These are phyloP conservation scores for Calcarius lapponicus DNA, from an alignment of 2,797 vertebrate species.

Conservation along the genomic window DNA sequence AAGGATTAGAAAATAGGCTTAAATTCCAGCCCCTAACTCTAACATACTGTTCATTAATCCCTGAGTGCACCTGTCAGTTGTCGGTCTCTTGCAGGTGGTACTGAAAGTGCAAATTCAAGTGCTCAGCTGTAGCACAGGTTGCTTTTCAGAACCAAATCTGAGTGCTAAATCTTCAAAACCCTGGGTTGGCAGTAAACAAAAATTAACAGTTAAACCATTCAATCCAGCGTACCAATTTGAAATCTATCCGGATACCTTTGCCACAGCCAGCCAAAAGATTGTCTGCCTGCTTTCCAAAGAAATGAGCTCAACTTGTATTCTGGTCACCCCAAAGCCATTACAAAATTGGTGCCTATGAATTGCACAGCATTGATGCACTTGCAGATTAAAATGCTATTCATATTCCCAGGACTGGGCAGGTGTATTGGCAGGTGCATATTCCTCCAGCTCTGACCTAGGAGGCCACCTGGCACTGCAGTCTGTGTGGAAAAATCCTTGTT, in stretches of 20 bases:
- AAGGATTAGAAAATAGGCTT: slow-evolving; percentile 51
- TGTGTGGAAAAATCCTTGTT: not conserved
- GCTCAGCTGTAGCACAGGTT: slow-evolving; percentile 13
- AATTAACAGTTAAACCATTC: not conserved
- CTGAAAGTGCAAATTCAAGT: slow-evolving; percentile 3
- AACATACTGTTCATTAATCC: slow-evolving; percentile 39
- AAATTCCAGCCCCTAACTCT: slow-evolving; percentile 1
- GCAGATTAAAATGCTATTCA: not conserved
- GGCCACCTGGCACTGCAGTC: not conserved
- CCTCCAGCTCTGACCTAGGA: not conserved
- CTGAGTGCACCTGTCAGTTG: slow-evolving; percentile 71
- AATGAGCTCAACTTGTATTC: not conserved
- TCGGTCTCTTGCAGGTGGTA: not conserved
- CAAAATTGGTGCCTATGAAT: not conserved
- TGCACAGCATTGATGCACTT: not conserved
- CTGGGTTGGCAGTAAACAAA: not conserved
- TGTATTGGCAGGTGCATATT: not conserved
- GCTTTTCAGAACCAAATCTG: not conserved
- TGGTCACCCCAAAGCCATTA: not conserved
- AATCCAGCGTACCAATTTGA: not conserved
- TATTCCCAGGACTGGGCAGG: not conserved
- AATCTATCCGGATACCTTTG: not conserved
- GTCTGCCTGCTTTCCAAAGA: not conserved
- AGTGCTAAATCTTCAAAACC: not conserved
- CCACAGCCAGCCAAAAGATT: not conserved